phyloP scores from a whole-genome alignment of 2,888 invertebrate species.

The Rhopalosiphum nymphaeae region DNA sequence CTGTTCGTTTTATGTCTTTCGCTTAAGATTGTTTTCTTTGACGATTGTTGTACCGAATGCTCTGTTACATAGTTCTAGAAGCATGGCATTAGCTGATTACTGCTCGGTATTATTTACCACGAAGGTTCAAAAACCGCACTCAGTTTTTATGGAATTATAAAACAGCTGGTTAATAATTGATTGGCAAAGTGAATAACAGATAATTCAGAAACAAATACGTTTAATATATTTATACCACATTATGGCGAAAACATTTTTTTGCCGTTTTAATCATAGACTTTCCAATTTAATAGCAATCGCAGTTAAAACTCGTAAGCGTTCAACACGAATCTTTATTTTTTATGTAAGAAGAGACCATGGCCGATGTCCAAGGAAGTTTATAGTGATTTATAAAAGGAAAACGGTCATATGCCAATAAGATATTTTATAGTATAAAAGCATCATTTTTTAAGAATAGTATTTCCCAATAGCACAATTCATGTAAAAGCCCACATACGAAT shows the following conservation, averaged over 20 bases:
- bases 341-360: not conserved
- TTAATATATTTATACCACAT: not conserved
- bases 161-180: not conserved
- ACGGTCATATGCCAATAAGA: not conserved
- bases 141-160: not conserved
- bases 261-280: not conserved
- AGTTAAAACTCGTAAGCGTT: not conserved
- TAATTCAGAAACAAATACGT: not conserved
- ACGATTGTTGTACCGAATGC: not conserved
- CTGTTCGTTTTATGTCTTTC: not conserved
- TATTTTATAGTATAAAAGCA: not conserved
- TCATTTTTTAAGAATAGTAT: not conserved
- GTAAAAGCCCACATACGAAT: not conserved
- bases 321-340: not conserved
- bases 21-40: conserved; percentile 29
- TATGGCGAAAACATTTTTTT: not conserved
- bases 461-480: not conserved
- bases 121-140: not conserved
- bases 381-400: not conserved
- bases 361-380: not conserved
- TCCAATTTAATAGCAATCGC: not conserved
- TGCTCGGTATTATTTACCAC: not conserved
- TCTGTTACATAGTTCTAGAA: not conserved
- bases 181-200: not conserved
- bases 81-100: conserved; percentile 11